A percentile compares a stretch with the other conserved stretches of the same genome.
Evolutionary conservation across 2,888 invertebrate genomes (phyloP).

Genomic region (Griposia aprilina): DNA sequence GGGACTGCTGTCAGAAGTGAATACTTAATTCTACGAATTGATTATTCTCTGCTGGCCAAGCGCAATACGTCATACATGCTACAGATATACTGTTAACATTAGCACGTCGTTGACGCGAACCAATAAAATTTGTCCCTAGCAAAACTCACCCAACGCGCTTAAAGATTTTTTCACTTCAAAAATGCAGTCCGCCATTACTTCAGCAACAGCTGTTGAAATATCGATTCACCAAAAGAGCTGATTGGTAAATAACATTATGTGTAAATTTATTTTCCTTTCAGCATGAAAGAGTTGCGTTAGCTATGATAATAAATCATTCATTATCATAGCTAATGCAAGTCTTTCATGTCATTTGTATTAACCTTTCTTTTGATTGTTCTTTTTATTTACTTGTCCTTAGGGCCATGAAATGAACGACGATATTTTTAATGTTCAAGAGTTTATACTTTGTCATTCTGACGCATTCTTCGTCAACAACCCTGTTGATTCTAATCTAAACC

Average conservation of each 20-base stretch:
- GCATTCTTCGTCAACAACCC: background rate
- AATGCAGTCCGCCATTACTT: background rate
- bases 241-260: background rate
- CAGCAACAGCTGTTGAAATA: background rate
- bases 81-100: no score
- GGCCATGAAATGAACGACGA: background rate
- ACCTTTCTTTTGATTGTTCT: background rate
- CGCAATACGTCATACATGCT: no score
- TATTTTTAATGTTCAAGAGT: background rate
- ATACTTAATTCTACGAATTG: no score
- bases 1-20: no score
- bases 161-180: background rate
- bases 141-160: background rate
- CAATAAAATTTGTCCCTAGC: no score
- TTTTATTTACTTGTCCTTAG: slow-evolving; percentile 4
- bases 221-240: background rate
- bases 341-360: background rate
- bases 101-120: no score
- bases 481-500: background rate
- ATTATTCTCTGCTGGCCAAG: no score
- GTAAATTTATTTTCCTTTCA: slow-evolving; percentile 7
- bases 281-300: background rate
- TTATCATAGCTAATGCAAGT: no score
- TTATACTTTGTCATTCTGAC: background rate
- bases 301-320: background rate